Evolutionary conservation across 53 echinoderm and acorn worm species (phyloP).

Genomic region (Holothuria leucospilota): DNA sequence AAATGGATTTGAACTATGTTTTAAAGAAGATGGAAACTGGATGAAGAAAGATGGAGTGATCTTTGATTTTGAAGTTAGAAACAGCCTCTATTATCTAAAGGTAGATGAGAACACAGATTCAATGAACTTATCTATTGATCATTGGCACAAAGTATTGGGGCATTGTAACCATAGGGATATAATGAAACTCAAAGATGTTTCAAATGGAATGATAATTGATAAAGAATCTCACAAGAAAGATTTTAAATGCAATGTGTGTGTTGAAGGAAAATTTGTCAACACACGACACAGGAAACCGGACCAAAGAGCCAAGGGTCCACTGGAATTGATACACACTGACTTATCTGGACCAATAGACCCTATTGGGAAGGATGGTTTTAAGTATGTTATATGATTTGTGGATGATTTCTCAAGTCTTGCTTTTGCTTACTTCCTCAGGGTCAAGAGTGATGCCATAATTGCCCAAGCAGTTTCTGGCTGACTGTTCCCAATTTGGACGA

Average conservation of each 20-base stretch:
- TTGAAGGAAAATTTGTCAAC: conserved; percentile 39
- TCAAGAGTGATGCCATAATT: conserved; percentile 43
- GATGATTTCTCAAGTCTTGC: conserved; percentile 49
- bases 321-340: conserved; percentile 33
- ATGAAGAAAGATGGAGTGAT: conserved; percentile 43
- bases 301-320: background rate
- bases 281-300: conserved; percentile 11
- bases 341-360: conserved; percentile 44
- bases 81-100: conserved; percentile 36
- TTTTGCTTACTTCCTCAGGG: conserved; percentile 52
- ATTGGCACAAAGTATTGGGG: conserved; percentile 54
- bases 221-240: background rate
- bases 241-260: conserved; percentile 43
- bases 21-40: conserved; percentile 17
- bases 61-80: conserved; percentile 23
- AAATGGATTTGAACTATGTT: conserved; percentile 29
- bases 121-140: conserved; percentile 10
- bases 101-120: background rate
- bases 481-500: conserved; percentile 25
- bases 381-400: conserved; percentile 39
- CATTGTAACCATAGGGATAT: conserved; percentile 57
- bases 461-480: conserved; percentile 52
- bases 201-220: conserved; percentile 26
- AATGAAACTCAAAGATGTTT: conserved; percentile 46
- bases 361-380: conserved; percentile 52